Evolutionary conservation across 2,888 invertebrate species (phyloP).

Genomic region (Dendrolimus pini): DNA sequence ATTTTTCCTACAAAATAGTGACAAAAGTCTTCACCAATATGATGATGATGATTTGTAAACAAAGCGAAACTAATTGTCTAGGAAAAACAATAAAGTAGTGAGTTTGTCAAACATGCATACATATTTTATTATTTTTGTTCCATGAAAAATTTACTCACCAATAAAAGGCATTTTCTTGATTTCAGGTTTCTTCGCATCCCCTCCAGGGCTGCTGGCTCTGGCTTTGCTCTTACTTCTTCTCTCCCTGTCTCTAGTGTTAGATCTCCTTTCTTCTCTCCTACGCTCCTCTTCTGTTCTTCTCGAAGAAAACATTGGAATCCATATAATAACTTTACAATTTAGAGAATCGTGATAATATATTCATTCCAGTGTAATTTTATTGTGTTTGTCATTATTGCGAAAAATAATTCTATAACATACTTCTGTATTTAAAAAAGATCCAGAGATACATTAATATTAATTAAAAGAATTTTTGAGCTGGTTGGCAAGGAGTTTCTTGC

Average conservation of each 20-base stretch:
- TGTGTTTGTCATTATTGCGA: too few species aligned
- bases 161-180: conserved; percentile 89
- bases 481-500: too few species aligned
- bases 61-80: neutral
- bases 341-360: too few species aligned
- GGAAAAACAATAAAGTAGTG: too few species aligned
- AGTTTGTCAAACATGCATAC: neutral
- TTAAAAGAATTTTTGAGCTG: too few species aligned
- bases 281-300: conserved; percentile 6
- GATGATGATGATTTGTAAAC: neutral
- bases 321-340: neutral
- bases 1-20: conserved; percentile 72
- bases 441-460: too few species aligned
- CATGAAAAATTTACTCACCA: conserved; percentile 49
- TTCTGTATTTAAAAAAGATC: too few species aligned
- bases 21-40: neutral
- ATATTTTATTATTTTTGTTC: neutral
- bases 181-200: conserved; percentile 50
- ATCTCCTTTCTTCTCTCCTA: conserved; percentile 7
- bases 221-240: conserved; percentile 4
- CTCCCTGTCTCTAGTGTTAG: conserved; percentile 10
- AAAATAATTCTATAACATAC: too few species aligned
- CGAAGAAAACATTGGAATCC: neutral
- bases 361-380: too few species aligned
- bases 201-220: conserved; percentile 10